phyloP scores from a whole-genome alignment of 1,140 invertebrate species.

The Anastatus disparis region DNA sequence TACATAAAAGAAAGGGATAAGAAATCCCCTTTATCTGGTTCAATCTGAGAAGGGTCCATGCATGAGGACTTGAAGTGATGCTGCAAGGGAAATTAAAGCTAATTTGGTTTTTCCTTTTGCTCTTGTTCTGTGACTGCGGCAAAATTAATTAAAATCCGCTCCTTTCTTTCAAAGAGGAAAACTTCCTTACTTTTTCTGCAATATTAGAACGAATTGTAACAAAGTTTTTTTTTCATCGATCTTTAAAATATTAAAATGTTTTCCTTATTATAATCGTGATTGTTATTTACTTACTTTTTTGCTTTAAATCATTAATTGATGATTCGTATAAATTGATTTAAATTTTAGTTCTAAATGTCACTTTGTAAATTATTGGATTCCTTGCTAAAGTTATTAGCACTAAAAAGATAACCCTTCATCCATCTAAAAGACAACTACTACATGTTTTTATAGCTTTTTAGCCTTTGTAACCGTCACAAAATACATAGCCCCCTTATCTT shows the following conservation, averaged over 20 bases:
- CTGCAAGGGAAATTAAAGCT: constrained; percentile 18
- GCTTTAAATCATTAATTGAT: too few species aligned
- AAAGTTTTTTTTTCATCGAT: too few species aligned
- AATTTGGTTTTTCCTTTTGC: constrained; percentile 32
- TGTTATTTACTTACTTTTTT: too few species aligned
- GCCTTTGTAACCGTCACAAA: background rate
- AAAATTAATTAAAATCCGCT: constrained; percentile 33
- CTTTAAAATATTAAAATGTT: too few species aligned
- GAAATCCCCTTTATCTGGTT: constrained; percentile 12
- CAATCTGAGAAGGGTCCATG: constrained; percentile 31
- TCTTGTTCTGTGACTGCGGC: background rate
- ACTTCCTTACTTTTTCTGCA: too few species aligned
- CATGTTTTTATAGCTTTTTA: background rate
- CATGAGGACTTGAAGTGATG: background rate
- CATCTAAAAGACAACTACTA: background rate
- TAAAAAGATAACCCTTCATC: background rate
- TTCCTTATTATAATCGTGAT: too few species aligned
- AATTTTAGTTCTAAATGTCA: too few species aligned
- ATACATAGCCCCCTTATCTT: constrained; percentile 5
- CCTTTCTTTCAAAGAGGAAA: background rate
- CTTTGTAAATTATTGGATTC: too few species aligned
- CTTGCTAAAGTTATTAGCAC: too few species aligned
- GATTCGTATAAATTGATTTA: too few species aligned
- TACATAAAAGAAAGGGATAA: constrained; percentile 4
- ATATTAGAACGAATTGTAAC: too few species aligned